Percentiles rank a stretch among this genome's conserved stretches.
phyloP scores from a whole-genome alignment of 2,888 invertebrate genomes.

The Netelia melanura region DNA sequence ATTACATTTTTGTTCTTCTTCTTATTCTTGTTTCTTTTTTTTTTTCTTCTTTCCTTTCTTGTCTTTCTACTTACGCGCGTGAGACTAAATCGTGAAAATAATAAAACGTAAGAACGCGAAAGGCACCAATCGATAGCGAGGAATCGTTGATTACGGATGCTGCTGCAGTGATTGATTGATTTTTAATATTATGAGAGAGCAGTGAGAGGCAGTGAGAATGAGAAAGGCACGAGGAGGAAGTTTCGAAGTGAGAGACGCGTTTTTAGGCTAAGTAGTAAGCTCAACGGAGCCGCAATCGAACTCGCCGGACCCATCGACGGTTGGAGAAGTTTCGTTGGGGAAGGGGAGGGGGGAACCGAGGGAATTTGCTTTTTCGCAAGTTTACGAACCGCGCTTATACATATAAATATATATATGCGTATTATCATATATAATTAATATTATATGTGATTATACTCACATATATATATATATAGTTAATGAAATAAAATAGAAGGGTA shows the following conservation, averaged over 20 bases:
- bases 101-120: slow-evolving; percentile 32
- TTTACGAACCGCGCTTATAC: slow-evolving; percentile 45
- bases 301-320: slow-evolving; percentile 50
- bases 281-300: slow-evolving; percentile 49
- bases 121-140: neutral
- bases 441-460: slow-evolving; percentile 52
- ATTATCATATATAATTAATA: slow-evolving; percentile 14
- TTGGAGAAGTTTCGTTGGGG: slow-evolving; percentile 27
- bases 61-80: slow-evolving; percentile 54
- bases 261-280: slow-evolving; percentile 34
- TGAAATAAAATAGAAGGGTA: slow-evolving; percentile 79
- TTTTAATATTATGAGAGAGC: no score
- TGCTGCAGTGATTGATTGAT: slow-evolving; percentile 6
- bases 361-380: slow-evolving; percentile 45
- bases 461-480: slow-evolving; percentile 72
- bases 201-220: slow-evolving; percentile 32
- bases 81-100: slow-evolving; percentile 50
- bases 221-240: neutral
- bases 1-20: slow-evolving; percentile 33
- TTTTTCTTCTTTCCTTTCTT: slow-evolving; percentile 11
- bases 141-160: slow-evolving; percentile 55
- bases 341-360: neutral
- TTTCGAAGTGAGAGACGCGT: slow-evolving; percentile 29
- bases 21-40: slow-evolving; percentile 12
- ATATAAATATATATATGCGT: slow-evolving; percentile 62